These are phyloP conservation scores for Sylvia borin DNA, from an alignment of 2,797 vertebrate genomes.

Conservation along the genomic window DNA sequence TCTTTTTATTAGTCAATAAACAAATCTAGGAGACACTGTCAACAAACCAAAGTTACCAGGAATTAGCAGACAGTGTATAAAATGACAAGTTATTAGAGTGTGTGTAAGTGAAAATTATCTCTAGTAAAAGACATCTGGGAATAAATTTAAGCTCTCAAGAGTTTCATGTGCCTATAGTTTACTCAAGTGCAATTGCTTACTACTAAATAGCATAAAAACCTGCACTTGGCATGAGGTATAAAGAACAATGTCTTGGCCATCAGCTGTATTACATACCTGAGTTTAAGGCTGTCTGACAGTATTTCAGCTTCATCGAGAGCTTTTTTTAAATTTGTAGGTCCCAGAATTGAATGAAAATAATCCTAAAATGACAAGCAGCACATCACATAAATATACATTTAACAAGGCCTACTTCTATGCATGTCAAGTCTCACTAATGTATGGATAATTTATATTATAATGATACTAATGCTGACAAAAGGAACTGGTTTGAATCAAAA, in stretches of 20 bases:
- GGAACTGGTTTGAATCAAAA: neutral
- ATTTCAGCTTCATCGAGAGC: conserved; percentile 97
- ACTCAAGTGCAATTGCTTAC: neutral
- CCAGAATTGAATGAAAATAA: conserved; percentile 89
- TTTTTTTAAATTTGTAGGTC: conserved; percentile 91
- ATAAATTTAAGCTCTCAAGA: neutral
- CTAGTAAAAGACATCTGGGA: neutral
- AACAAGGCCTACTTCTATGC: neutral
- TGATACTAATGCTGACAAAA: neutral
- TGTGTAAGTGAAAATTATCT: neutral
- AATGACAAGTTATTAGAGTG: neutral
- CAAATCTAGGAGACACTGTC: neutral
- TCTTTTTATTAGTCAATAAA: neutral
- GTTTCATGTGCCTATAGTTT: neutral
- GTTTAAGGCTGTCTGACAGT: conserved; percentile 96
- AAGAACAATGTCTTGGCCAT: neutral
- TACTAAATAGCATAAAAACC: neutral
- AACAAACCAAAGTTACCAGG: neutral
- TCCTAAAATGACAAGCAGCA: conserved; percentile 80
- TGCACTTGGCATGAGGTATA: neutral
- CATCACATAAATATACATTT: neutral
- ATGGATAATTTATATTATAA: neutral
- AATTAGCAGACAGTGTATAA: neutral
- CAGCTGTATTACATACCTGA: conserved; percentile 80
- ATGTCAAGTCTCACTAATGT: neutral